Evolutionary conservation across 2,888 invertebrate species (phyloP), one percentile per base, ranked within the genome.

Genomic region (Caenorhabditis virilis): DNA sequence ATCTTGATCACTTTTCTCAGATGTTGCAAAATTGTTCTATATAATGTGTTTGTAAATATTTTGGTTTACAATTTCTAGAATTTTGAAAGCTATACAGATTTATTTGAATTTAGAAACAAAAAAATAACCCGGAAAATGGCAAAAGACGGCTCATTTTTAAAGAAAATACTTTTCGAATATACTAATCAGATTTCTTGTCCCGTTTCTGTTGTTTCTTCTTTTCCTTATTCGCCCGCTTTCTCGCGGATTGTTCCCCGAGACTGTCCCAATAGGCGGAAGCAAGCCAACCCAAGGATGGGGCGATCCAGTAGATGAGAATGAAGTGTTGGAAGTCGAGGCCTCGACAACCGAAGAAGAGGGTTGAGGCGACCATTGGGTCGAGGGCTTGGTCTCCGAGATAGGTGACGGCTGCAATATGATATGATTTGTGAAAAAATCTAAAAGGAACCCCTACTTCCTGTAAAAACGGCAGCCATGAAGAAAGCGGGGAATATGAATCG

Each of bases 291-390:
- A 72, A 43, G 1, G 66, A 49, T 16, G 72, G 72, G 13, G 66
- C 60, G 22, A 72, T 49, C 68, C 69, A 72, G 36, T 72, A 72
- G 46, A 66, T 50, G n/a, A 69, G 52, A 36, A 72, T 64, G 42
- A 67, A 72, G 38, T 63, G 57, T 45, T 72, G 69, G 18, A 59
- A 58, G 13, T 26, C 56, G 1, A 72, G 35, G 23, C 72, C 72
- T 11, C 57, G 48, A 45, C 72, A 72, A 36, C 72, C 72, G 51
- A 41, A 69, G 59, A 69, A 72, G 33, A 72, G 50, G 4, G 64
- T 69, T 2, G 69, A 58, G 5, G 64, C 69, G 22, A 72, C 69
- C n/a, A 72, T 25, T 20, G 72, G 72, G 42, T 72, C 72, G 4
- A 72, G 56, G 1, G 65, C 72, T 23, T 66, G 64, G 35, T 72